phyloP scores from a whole-genome alignment of 2,113 vertebrate species.

The Neotragus pygmaeus region DNA sequence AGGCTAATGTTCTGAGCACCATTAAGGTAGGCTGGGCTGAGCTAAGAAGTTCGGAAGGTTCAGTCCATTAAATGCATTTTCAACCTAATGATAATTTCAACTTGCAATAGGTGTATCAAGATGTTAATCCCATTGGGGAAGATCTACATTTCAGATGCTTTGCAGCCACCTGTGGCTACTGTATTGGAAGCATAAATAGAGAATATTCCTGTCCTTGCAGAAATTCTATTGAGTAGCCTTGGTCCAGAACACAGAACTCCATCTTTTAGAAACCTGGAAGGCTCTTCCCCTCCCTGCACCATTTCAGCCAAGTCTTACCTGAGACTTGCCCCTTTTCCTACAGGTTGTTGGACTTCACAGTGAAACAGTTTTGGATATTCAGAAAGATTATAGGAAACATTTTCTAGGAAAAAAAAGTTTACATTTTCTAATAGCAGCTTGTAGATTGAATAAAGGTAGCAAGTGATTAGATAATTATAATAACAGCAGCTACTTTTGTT shows the following conservation, averaged over 20 bases:
- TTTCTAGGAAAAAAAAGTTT: not conserved
- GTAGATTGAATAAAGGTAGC: not conserved
- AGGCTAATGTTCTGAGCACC: not conserved
- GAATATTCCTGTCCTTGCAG: fast-evolving
- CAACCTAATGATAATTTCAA: not conserved
- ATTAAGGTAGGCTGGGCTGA: not conserved
- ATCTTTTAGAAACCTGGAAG: not conserved
- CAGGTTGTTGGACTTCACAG: not conserved
- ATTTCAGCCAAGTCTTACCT: not conserved
- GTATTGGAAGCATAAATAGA: fast-evolving
- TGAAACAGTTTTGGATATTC: not conserved
- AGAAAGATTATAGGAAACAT: not conserved
- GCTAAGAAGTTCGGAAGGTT: not conserved
- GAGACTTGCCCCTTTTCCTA: fast-evolving
- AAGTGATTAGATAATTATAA: not conserved
- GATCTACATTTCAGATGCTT: not conserved
- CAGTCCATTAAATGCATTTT: not conserved
- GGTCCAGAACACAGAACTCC: not conserved
- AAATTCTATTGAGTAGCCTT: not conserved
- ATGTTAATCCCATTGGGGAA: not conserved
- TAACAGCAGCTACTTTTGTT: not conserved
- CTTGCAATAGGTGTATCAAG: not conserved
- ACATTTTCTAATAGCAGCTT: not conserved
- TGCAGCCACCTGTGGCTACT: not conserved
- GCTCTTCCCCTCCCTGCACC: fast-evolving